Evolutionary conservation across 2,888 invertebrate species (phyloP).

Genomic region (Eutolmus rufibarbis): DNA sequence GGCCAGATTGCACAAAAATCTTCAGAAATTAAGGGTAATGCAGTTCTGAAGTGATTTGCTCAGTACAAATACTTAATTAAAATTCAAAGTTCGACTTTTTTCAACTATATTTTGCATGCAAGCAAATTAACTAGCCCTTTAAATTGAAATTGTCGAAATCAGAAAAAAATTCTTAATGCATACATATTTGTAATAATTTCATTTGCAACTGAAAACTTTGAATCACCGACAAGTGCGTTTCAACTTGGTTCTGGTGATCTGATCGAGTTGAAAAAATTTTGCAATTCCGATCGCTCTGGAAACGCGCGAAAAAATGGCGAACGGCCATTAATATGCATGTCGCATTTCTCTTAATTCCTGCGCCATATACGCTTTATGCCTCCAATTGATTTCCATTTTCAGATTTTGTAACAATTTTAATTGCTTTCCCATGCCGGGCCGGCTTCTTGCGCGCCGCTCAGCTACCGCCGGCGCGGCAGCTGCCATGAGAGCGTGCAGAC

Average conservation of each 20-base stretch:
- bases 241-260: neutral
- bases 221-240: neutral
- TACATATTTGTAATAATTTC: too few relatives aligned
- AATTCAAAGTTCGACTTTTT: too few relatives aligned
- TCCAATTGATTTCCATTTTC: slow-evolving; percentile 12
- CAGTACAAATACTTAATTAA: too few relatives aligned
- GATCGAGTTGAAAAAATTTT: neutral
- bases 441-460: neutral
- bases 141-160: too few relatives aligned
- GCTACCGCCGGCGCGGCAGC: neutral
- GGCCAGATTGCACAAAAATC: too few relatives aligned
- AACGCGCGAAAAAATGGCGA: neutral
- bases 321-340: neutral
- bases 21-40: too few relatives aligned
- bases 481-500: neutral
- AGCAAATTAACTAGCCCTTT: too few relatives aligned
- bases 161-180: too few relatives aligned
- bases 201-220: neutral
- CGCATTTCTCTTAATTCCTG: neutral
- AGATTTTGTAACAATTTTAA: slow-evolving; percentile 19
- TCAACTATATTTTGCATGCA: too few relatives aligned
- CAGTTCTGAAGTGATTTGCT: too few relatives aligned
- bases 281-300: neutral
- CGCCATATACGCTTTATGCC: neutral
- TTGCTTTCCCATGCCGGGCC: neutral